Percentiles rank a stretch among this genome's conserved stretches.
phyloP scores from a whole-genome alignment of 2,888 invertebrate genomes.

The Melieria omissa region DNA sequence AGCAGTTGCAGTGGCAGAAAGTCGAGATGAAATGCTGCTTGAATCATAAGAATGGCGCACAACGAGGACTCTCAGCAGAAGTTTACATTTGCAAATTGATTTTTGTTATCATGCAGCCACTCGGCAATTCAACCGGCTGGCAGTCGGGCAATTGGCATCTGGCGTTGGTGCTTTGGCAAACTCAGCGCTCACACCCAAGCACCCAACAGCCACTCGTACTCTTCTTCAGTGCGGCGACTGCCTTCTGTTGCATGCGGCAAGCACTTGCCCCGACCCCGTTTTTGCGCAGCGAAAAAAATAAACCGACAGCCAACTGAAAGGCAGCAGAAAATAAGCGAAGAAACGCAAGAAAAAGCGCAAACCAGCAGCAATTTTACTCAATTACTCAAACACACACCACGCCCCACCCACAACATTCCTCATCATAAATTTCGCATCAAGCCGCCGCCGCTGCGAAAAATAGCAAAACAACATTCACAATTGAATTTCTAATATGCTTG shows the following conservation, averaged over 20 bases:
- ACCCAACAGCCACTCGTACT: background rate
- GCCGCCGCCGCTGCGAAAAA: background rate
- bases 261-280: no score
- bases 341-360: slow-evolving; percentile 21
- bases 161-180: slow-evolving; percentile 20
- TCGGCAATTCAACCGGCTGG: slow-evolving; percentile 24
- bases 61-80: slow-evolving; percentile 35
- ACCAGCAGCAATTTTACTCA: slow-evolving; percentile 24
- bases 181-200: background rate
- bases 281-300: slow-evolving; percentile 11
- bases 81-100: slow-evolving; percentile 45
- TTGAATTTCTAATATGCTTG: slow-evolving; percentile 24
- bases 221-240: background rate
- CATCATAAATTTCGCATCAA: background rate
- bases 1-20: background rate
- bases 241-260: no score
- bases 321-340: slow-evolving; percentile 8
- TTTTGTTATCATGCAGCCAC: slow-evolving; percentile 11
- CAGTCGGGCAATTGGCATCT: slow-evolving; percentile 24
- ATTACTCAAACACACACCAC: slow-evolving; percentile 21
- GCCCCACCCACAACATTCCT: no score
- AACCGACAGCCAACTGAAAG: slow-evolving; percentile 15
- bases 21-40: slow-evolving; percentile 18
- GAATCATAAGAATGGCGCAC: slow-evolving; percentile 26
- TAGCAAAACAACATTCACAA: slow-evolving; percentile 5